Evolutionary conservation across 2,797 vertebrate species (phyloP), one percentile per base, ranked within the genome.

Genomic region (Gambelia wislizenii): DNA sequence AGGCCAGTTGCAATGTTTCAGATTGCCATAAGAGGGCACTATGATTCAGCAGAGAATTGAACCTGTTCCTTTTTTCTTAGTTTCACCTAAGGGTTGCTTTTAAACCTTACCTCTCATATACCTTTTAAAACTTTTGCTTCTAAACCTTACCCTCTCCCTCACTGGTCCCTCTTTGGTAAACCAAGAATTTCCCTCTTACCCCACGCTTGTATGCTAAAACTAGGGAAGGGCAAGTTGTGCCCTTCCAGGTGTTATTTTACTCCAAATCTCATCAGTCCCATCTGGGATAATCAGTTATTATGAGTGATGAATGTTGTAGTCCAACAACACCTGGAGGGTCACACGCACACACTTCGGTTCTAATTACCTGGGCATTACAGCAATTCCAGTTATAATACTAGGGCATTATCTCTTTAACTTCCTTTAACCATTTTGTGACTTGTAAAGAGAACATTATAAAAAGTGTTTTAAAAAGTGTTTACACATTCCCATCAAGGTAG

Each of bases 1-100:
- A 83, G 47, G 25, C 44, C 47, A 54, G 16, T 44, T 89, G 77
- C 69, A 33, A 49, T 59, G 76, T 6, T 74, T 47, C 20, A 39
- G 33, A 36, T 22, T 42, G 67, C 83, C 76, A 61, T 86, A 64
- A 85, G 88, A n/a, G n/a, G 84, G n/a, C 77, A 49, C 77, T 85
- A 18, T 74, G 39, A 13, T 75, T 30, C 42, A 56, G 56, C 54
- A 39, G 70, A 83, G 67, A 85, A 33, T 85, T 75, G n/a, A 14
- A 27, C n/a, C 22, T 9, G 5, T 10, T 36, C 20, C 14, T 39
- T 27, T n/a, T 4, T n/a, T 8, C 18, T 30, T 74, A 67, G 9
- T 12, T 33, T 9, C 30, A 33, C 6, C 59, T 54, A 52, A 69
- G 10, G 7, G 27, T 9, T 2, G 4, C 36, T 52, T 52, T 22